Conservation (phyloP, 2,113 vertebrate species). For the Aptenodytes patagonicus region DNA sequence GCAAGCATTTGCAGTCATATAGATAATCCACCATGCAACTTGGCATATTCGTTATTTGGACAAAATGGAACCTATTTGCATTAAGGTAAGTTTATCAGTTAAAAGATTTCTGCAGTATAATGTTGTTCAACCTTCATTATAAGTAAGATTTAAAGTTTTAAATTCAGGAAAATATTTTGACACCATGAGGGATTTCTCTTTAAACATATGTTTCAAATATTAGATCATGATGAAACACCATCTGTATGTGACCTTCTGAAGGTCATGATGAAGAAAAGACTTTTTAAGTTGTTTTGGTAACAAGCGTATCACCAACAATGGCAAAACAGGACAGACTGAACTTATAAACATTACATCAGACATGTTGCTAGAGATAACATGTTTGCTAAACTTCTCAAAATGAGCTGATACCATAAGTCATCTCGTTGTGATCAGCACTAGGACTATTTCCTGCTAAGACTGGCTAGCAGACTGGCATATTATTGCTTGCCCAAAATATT, state of each 20-base stretch:
- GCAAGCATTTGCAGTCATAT: background rate
- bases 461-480: constrained; percentile 47
- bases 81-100: background rate
- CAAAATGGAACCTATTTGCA: background rate
- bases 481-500: constrained; percentile 69
- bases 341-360: constrained; percentile 73
- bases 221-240: background rate
- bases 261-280: background rate
- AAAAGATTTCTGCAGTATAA: background rate
- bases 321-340: constrained; percentile 37
- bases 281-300: constrained; percentile 54
- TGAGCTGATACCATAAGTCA: constrained; percentile 43
- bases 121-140: background rate
- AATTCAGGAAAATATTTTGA: background rate
- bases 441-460: constrained; percentile 69
- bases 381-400: constrained; percentile 76
- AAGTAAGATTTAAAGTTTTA: background rate
- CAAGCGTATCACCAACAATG: background rate
- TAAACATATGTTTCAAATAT: background rate
- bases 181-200: background rate
- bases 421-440: constrained; percentile 27
- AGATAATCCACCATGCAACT: background rate
- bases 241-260: background rate
- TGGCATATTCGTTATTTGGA: background rate
- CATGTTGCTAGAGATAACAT: constrained; percentile 65